Conservation (phyloP, 2,113 vertebrate genomes). For the Nothocercus nigrocapillus region DNA sequence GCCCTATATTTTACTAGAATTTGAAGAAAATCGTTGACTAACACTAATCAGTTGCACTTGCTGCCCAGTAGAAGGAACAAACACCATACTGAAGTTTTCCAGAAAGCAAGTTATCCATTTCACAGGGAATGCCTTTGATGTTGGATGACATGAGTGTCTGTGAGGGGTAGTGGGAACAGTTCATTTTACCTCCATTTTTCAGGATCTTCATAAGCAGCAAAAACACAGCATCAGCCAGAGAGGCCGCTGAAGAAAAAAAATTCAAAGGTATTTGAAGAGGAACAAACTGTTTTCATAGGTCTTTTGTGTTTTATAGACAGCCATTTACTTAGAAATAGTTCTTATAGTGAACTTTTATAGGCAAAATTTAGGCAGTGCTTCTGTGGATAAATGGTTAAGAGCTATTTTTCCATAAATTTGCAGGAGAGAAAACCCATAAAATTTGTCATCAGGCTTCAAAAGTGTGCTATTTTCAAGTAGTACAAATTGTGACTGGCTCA, state of each 20-base stretch:
- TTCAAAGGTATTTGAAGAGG: neutral
- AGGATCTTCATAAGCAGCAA: neutral
- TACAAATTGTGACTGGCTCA: constrained; percentile 70
- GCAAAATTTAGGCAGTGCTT: constrained; percentile 12
- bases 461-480: constrained; percentile 69
- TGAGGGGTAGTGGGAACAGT: neutral
- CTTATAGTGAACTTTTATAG: constrained; percentile 42
- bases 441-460: constrained; percentile 68
- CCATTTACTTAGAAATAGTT: constrained; percentile 44
- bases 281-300: neutral
- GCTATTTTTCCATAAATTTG: constrained; percentile 62
- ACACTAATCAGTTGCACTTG: fast-evolving
- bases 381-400: constrained; percentile 64
- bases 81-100: neutral
- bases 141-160: neutral
- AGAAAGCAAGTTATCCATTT: neutral
- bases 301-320: constrained; percentile 32
- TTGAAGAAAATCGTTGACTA: neutral
- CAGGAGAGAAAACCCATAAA: constrained; percentile 51
- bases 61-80: neutral
- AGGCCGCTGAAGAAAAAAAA: neutral
- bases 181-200: neutral
- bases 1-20: neutral
- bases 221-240: neutral
- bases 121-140: fast-evolving